phyloP scores from a whole-genome alignment of 2,888 invertebrate genomes.

The Agriotes lineatus region DNA sequence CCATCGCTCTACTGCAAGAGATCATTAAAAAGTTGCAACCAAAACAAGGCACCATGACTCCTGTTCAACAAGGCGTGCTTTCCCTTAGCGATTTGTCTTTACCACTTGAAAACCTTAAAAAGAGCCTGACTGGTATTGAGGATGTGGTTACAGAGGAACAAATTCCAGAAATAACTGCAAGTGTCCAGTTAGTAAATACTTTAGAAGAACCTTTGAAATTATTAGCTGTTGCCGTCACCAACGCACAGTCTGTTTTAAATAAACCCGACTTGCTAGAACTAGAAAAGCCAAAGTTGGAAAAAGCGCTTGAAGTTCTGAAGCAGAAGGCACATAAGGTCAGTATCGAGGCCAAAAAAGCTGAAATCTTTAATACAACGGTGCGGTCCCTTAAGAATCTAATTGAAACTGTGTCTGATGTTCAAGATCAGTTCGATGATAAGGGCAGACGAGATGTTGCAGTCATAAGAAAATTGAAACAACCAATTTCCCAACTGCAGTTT shows the following conservation, averaged over 20 bases:
- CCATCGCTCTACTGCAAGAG: conserved; percentile 12
- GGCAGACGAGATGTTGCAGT: conserved; percentile 10
- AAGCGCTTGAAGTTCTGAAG: conserved; percentile 22
- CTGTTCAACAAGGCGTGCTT: no score
- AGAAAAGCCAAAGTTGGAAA: conserved; percentile 18
- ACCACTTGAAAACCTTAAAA: no score
- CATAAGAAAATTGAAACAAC: conserved; percentile 6
- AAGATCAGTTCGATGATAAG: background rate
- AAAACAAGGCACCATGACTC: no score
- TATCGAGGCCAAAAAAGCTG: background rate
- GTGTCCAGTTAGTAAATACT: no score
- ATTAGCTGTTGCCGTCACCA: no score
- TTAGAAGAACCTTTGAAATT: no score
- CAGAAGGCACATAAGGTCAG: conserved; percentile 20
- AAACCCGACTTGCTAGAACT: conserved; percentile 3
- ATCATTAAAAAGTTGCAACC: background rate
- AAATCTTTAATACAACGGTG: background rate
- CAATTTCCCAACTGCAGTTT: conserved; percentile 5
- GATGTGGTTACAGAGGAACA: no score
- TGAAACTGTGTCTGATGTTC: conserved; percentile 9
- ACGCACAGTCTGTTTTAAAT: no score
- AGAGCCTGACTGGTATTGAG: no score
- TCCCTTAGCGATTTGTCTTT: no score
- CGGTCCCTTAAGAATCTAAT: background rate
- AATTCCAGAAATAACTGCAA: no score